These are phyloP conservation scores for Odontocerum albicorne DNA, from an alignment of 2,888 invertebrate genomes.

Conservation along the genomic window DNA sequence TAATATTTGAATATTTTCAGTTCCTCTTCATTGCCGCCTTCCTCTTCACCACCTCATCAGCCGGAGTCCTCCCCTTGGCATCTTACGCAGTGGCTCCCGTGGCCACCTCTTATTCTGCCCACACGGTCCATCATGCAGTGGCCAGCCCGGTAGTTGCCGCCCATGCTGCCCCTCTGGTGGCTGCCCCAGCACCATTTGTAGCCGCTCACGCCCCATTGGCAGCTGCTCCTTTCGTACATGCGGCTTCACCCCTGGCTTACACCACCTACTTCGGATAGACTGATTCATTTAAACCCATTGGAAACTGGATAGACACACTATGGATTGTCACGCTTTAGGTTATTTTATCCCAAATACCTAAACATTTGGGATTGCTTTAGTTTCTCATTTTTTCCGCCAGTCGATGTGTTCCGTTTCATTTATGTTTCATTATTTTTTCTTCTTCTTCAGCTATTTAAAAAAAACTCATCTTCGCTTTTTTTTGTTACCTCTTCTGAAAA, in stretches of 20 bases:
- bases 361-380: too few species aligned
- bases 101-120: slow-evolving; percentile 75
- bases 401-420: too few species aligned
- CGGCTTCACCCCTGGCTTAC: slow-evolving; percentile 6
- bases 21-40: slow-evolving; percentile 48
- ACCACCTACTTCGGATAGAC: slow-evolving; percentile 9
- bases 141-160: slow-evolving; percentile 63
- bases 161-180: slow-evolving; percentile 40
- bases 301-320: too few species aligned
- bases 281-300: too few species aligned
- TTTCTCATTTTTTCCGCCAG: too few species aligned
- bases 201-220: slow-evolving; percentile 38
- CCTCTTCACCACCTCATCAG: slow-evolving; percentile 42
- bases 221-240: slow-evolving; percentile 45
- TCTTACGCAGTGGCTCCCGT: slow-evolving; percentile 65
- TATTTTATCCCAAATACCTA: too few species aligned
- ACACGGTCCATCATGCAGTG: slow-evolving; percentile 73
- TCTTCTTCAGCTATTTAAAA: too few species aligned
- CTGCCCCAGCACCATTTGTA: slow-evolving; percentile 33
- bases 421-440: too few species aligned
- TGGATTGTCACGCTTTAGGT: too few species aligned
- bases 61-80: slow-evolving; percentile 45
- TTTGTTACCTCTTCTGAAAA: too few species aligned
- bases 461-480: too few species aligned
- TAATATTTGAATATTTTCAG: slow-evolving; percentile 43